These are phyloP conservation scores for Limanda limanda DNA, from an alignment of 2,113 vertebrate genomes.

Conservation along the genomic window DNA sequence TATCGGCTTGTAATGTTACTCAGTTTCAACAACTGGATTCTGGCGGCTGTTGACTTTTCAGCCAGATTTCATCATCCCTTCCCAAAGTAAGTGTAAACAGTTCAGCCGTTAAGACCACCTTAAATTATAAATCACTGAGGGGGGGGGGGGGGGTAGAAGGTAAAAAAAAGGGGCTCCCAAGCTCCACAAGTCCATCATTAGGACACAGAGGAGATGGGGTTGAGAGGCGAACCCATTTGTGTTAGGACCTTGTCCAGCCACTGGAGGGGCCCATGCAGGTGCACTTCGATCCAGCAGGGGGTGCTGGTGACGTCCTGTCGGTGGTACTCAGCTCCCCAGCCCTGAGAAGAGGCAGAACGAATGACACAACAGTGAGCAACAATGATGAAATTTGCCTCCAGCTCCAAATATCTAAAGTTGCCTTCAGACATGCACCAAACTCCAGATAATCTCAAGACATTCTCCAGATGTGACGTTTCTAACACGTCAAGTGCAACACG, in stretches of 20 bases:
- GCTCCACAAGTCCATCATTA: slow-evolving; percentile 83
- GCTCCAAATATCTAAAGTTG: not conserved
- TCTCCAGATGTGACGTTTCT: no score
- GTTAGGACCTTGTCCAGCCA: slow-evolving; percentile 99
- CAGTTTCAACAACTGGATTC: slow-evolving; percentile 49
- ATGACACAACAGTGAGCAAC: not conserved
- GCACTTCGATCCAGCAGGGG: slow-evolving; percentile 98
- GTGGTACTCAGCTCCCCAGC: slow-evolving; percentile 98
- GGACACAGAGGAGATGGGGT: slow-evolving; percentile 98
- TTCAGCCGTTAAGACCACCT: slow-evolving; percentile 80
- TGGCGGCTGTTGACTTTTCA: slow-evolving; percentile 53
- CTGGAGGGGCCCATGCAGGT: slow-evolving; percentile 96
- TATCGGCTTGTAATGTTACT: slow-evolving; percentile 59
- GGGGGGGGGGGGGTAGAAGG: not conserved
- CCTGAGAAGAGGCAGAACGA: slow-evolving; percentile 76
- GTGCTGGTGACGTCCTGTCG: slow-evolving; percentile 98
- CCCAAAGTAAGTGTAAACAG: slow-evolving; percentile 84
- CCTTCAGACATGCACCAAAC: not conserved
- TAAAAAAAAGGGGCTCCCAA: slow-evolving; percentile 46
- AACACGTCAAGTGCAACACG: no score
- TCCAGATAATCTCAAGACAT: no score
- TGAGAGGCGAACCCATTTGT: slow-evolving; percentile 97
- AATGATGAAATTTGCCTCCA: not conserved
- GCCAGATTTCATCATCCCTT: slow-evolving; percentile 69
- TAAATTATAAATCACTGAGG: slow-evolving; percentile 76